Evolutionary conservation across 1,140 invertebrate genomes (phyloP), one percentile per base, ranked within the genome.

Genomic region (Galendromus occidentalis): DNA sequence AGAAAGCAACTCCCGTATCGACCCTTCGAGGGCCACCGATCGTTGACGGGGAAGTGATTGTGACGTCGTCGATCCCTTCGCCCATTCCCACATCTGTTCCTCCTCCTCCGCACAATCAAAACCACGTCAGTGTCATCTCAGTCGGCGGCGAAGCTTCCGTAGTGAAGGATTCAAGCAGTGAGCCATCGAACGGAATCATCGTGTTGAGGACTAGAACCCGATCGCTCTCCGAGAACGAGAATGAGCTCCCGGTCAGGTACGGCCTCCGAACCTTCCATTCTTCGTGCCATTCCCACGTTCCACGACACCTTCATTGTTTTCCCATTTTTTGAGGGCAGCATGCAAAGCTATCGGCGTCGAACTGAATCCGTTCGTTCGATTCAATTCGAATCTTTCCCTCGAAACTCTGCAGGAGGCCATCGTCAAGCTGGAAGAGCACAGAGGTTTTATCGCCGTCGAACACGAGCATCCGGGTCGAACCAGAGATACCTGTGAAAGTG

Each of bases 201-300:
- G 51, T 59, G 14, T 25, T 59, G 51, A 59, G 51, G 51, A 59
- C 51, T 59, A 59, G 51, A 33, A 59, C 51, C 14, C 25, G 51
- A 33, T 59, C 51, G 51, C 51, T 59, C 6, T 59, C 51, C 14
- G 51, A 59, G 9, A 59, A 33, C 22, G 51, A 59, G 51, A 25
- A 59, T 14, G 51, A 59, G 14, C 25, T 33, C 22, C 14, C 51
- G 2, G 14, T 9, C 33, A 59, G 51, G 51, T 59, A 25, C n/a
- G 51, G 17, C n/a, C n/a, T 59, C 33, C 33, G 9, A 39, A 39
- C 33, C 33, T 9, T 39, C 33, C 4, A 39, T 39, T 39, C 9
- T 9, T 39, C 4, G 9, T 6, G 9, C 33, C 9, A 6, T 9
- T 6, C 9, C 33, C 33, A 39, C 33, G n/a, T n/a, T n/a, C n/a